Evolutionary conservation across 1,140 invertebrate genomes (phyloP), one percentile per base, ranked within the genome.

Genomic region (Bombus pascuorum): DNA sequence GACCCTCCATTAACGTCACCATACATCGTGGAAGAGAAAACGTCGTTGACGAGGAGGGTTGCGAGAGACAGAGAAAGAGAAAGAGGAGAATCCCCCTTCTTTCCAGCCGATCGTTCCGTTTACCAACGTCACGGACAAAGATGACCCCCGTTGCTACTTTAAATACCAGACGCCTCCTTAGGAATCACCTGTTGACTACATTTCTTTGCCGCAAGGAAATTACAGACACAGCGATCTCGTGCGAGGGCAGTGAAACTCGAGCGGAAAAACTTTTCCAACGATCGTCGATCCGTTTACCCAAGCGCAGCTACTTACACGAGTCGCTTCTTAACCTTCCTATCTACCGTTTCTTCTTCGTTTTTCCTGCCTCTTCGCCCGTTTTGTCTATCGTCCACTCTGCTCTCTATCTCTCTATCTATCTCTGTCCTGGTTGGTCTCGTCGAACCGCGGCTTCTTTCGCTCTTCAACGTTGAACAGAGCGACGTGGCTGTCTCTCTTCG

Each of bases 101-200:
- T 44, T 74, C 18, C 28, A 34, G 18, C 13, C 37, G n/a, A 39
- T 66, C 65, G 25, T 53, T 78, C 39, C 75, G 39, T 44, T 85
- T 44, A 39, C n/a, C 9, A 32, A 42, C 79, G 79, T 74, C 84
- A 28, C 42, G 34, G 59, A 37, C 84, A 81, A 47, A 74, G 42
- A 75, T 76, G 83, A 80, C 39, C 86, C 47, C 76, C 32, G 34
- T 68, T 81, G 62, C 83, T 57, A 85, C 71, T 86, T 89, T 81
- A 86, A 88, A 81, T 83, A 81, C 65, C 82, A 42, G 74, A 47
- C 53, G 83, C 42, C 66, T 90, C 68, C 79, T 83, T 83, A 78
- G 42, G 81, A 88, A 86, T 90, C 87, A 91, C 90, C 90, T 91
- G 90, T 91, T 91, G 88, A 88, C 87, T 86, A 82, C 73, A 88